Evolutionary conservation across 2,888 invertebrate genomes (phyloP).

Genomic region (Trachelus stipa): DNA sequence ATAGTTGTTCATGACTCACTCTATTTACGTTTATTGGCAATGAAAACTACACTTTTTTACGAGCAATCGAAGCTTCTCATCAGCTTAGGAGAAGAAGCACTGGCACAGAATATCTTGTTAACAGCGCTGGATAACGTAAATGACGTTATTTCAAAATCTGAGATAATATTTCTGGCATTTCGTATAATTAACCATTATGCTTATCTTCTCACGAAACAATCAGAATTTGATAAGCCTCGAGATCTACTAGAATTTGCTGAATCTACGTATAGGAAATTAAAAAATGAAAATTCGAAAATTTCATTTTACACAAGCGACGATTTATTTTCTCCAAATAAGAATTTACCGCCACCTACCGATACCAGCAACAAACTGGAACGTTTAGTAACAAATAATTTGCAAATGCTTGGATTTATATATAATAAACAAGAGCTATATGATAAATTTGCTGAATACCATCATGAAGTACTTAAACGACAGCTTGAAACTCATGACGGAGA

Average conservation of each 20-base stretch:
- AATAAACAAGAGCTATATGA: constrained; percentile 70
- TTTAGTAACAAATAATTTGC: constrained; percentile 72
- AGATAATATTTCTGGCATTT: constrained; percentile 67
- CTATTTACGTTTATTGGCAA: constrained; percentile 29
- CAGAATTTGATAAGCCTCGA: constrained; percentile 67
- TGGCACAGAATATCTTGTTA: constrained; percentile 28
- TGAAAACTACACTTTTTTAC: constrained; percentile 36
- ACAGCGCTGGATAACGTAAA: constrained; percentile 26
- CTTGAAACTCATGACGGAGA: constrained; percentile 72
- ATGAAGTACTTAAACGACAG: constrained; percentile 71
- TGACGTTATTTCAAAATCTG: constrained; percentile 24
- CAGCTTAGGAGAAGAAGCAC: constrained; percentile 25
- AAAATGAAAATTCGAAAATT: constrained; percentile 58
- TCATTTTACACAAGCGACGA: constrained; percentile 69
- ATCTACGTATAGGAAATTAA: constrained; percentile 66
- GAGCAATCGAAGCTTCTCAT: constrained; percentile 34
- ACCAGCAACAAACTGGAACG: constrained; percentile 70
- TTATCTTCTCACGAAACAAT: constrained; percentile 70
- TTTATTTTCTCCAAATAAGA: constrained; percentile 66
- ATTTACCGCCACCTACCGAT: constrained; percentile 62
- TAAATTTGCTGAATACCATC: constrained; percentile 70
- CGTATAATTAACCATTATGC: constrained; percentile 72
- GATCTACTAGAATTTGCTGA: constrained; percentile 70
- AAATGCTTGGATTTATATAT: constrained; percentile 74
- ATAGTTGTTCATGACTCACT: constrained; percentile 6